A percentile compares a stretch with the other conserved stretches of the same genome.
Conservation (phyloP, 2,888 invertebrate species). For the Odontomyia ornata region DNA sequence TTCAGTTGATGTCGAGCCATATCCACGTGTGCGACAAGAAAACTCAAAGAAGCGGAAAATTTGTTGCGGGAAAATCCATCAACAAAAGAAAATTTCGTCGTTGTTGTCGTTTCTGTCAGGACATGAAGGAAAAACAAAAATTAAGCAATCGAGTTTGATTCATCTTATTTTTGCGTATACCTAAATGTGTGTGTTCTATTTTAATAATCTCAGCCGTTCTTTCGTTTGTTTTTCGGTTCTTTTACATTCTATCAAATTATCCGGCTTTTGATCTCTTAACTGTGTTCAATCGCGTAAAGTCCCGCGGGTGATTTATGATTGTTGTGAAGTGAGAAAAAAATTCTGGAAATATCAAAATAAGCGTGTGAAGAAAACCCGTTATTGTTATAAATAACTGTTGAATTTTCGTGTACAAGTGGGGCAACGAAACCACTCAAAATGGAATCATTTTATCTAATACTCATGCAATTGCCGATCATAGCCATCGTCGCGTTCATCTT, state of each 20-base stretch:
- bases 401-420: neutral
- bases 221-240: neutral
- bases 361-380: neutral
- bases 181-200: constrained; percentile 23
- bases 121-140: neutral
- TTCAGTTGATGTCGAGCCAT: neutral
- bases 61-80: neutral
- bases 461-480: constrained; percentile 44
- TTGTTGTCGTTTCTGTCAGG: neutral
- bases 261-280: neutral
- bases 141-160: neutral
- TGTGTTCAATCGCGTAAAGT: neutral
- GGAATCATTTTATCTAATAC: constrained; percentile 35
- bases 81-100: constrained; percentile 16
- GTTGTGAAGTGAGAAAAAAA: constrained; percentile 4
- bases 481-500: constrained; percentile 28
- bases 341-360: neutral
- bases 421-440: constrained; percentile 16
- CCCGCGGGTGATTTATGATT: constrained; percentile 20
- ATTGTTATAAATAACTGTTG: constrained; percentile 5
- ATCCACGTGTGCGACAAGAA: neutral
- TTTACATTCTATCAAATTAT: neutral
- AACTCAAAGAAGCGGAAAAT: neutral
- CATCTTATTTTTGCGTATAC: neutral
- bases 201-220: constrained; percentile 7